A percentile compares a stretch with the other conserved stretches of the same genome.
Conservation (phyloP, 2,113 vertebrate genomes). For the Zonotrichia leucophrys region DNA sequence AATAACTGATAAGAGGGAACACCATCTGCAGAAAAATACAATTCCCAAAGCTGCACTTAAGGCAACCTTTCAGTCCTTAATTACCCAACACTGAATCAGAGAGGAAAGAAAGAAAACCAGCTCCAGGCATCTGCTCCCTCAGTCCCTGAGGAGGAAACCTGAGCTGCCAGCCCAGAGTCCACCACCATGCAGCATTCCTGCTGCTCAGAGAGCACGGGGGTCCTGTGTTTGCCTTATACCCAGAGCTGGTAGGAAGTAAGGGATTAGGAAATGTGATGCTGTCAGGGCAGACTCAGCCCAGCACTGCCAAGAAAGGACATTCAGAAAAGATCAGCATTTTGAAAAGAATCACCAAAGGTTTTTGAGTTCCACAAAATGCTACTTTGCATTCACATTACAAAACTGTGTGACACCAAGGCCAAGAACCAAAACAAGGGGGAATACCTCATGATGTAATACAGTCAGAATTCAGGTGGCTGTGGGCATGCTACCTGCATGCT, state of each 20-base stretch:
- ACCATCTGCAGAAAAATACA: not conserved
- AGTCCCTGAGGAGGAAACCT: not conserved
- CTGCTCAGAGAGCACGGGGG: rapidly evolving
- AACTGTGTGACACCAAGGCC: not conserved
- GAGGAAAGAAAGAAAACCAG: constrained; percentile 2
- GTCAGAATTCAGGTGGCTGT: not conserved
- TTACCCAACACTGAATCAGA: not conserved
- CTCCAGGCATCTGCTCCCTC: not conserved
- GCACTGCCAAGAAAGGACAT: not conserved
- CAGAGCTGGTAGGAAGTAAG: not conserved
- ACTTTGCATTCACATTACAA: not conserved
- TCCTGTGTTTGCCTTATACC: not conserved
- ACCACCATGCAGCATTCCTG: not conserved
- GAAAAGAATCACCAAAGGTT: not conserved
- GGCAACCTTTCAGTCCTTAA: constrained; percentile 24
- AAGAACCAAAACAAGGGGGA: not conserved
- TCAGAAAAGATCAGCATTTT: not conserved
- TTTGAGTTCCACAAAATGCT: not conserved
- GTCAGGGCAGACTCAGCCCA: not conserved
- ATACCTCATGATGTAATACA: not conserved
- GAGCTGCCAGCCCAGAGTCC: not conserved
- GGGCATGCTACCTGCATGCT: not conserved
- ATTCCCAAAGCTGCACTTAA: constrained; percentile 48
- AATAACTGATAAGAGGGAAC: not conserved
- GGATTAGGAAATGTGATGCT: not conserved